Evolutionary conservation across 1,140 invertebrate genomes (phyloP).

Genomic region (Panulirus ornatus): DNA sequence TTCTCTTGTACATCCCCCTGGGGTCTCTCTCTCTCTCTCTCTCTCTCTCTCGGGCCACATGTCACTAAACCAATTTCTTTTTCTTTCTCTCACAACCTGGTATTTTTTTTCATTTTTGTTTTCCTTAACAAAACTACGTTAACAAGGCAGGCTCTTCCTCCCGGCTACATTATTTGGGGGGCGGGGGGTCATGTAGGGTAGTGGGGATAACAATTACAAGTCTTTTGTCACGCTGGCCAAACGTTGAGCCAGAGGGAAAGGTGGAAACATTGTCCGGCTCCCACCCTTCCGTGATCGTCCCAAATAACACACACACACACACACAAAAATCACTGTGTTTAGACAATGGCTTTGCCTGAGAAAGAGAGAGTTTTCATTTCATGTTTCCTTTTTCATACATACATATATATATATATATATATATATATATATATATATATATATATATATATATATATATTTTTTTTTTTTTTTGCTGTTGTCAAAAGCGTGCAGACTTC

Average conservation of each 20-base stretch:
- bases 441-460: too few relatives aligned
- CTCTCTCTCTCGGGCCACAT: too few relatives aligned
- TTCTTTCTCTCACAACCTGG: not conserved
- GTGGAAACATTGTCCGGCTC: not conserved
- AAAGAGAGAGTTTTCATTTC: conserved; percentile 2
- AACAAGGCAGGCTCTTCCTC: not conserved
- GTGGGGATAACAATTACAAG: not conserved
- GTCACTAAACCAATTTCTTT: not conserved
- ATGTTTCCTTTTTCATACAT: too few relatives aligned
- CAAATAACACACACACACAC: conserved; percentile 12
- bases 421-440: too few relatives aligned
- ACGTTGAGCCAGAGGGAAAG: not conserved
- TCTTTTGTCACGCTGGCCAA: not conserved
- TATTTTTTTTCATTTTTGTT: too few relatives aligned
- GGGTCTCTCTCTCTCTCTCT: too few relatives aligned
- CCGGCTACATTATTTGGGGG: too few relatives aligned
- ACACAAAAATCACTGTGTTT: conserved; percentile 34
- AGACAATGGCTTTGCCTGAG: conserved; percentile 41
- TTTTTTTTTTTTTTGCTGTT: conserved; percentile 25
- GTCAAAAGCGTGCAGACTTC: conserved; percentile 36
- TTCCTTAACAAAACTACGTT: not conserved
- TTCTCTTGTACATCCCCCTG: too few relatives aligned
- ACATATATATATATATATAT: too few relatives aligned
- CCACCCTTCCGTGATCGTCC: conserved; percentile 8
- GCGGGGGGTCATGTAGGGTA: not conserved